Conservation (phyloP, 2,797 vertebrate species). For the Odontamblyopus lacepedii region DNA sequence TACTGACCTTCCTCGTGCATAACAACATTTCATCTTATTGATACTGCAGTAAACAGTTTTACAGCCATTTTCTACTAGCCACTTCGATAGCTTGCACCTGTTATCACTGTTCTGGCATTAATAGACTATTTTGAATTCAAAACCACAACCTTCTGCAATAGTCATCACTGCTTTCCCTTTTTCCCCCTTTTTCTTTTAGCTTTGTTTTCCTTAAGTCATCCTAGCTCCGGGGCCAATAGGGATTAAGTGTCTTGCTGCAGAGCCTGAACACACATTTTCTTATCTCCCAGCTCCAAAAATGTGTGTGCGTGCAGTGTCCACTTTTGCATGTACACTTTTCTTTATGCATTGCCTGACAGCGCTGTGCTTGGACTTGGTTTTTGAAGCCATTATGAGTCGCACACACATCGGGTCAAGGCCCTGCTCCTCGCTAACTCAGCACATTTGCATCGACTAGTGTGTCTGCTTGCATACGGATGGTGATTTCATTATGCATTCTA, state of each 20-base stretch:
- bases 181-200: slow-evolving; percentile 28
- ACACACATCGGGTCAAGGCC: slow-evolving; percentile 52
- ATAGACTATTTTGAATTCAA: slow-evolving; percentile 46
- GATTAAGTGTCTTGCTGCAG: slow-evolving; percentile 61
- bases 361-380: slow-evolving; percentile 32
- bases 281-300: slow-evolving; percentile 46
- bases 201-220: slow-evolving; percentile 33
- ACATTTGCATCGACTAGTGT: slow-evolving; percentile 40
- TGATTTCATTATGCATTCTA: slow-evolving; percentile 42
- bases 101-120: neutral
- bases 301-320: slow-evolving; percentile 3
- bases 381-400: slow-evolving; percentile 59
- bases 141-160: slow-evolving; percentile 59
- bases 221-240: slow-evolving; percentile 32
- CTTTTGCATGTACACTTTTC: slow-evolving; percentile 14
- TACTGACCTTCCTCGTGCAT: too few species aligned
- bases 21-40: neutral
- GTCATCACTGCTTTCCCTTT: slow-evolving; percentile 40
- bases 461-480: slow-evolving; percentile 28
- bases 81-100: neutral
- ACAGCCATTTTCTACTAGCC: neutral
- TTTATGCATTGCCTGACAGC: slow-evolving; percentile 40
- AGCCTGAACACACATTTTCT: slow-evolving; percentile 38
- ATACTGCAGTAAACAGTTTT: neutral
- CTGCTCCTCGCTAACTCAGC: slow-evolving; percentile 56